Base-by-base conservation (phyloP, 2,888 invertebrate species). In the Alloscopus bannaensis region DNA sequence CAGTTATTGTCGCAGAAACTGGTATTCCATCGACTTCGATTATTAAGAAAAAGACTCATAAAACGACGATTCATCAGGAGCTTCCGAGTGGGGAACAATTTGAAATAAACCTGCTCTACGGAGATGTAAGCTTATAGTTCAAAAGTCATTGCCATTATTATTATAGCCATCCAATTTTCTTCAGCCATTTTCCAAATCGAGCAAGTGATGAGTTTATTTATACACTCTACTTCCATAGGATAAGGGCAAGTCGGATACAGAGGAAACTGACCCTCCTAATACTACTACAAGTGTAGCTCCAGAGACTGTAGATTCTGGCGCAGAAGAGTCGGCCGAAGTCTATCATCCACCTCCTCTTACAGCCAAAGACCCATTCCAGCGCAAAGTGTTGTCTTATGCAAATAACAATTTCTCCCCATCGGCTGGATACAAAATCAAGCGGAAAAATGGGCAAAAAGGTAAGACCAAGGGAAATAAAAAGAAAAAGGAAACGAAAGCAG, bases 351-450 rank as follows among this genome's bases (percentile, higher is more conserved):
- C 11, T 59, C 59, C 3, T 59, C 59, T 31, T 59, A 29, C 59
- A 18, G 31, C 18, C n/a, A 59, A 59, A 28, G 29, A 73, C 36
- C 59, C 75, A 18, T 66, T 75, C 22, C 65, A 16, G 18, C 66
- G 40, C 26, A 75, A 75, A 66, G 40, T 75, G 3, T 36, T 75
- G 36, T n/a, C 28, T 20, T 62, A 71, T 40, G 3, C 47, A 24
- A 55, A 66, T 36, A 52, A 75, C 28, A 55, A 75, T 20, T 66
- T 66, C 47, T 36, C 28, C 22, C 59, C 72, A 72, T 22, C 64
- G 29, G 29, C 62, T 28, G 62, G 75, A 13, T 75, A 75, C 22
- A 66, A 57, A 66, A 52, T 75, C 24, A 57, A 29, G 3, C 55
- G 66, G 16, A 57, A 55, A 29, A 55, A 64, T 40, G 24, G 20